Conservation (phyloP, 2,888 invertebrate genomes). For the Epiblema foenella region DNA sequence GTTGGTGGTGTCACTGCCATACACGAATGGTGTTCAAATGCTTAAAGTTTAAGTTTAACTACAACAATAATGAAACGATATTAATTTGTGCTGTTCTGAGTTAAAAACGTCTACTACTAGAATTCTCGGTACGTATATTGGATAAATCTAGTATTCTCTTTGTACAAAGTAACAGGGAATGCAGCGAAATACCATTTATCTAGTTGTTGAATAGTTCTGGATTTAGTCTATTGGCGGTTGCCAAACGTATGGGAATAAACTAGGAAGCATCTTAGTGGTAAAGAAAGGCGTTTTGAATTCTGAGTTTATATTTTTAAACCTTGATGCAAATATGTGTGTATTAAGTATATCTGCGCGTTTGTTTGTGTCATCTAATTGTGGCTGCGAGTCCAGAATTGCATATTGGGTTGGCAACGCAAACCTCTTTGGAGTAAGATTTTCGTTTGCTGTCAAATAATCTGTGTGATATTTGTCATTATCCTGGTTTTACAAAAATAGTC, state of each 20-base stretch:
- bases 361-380: too few species aligned
- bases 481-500: too few species aligned
- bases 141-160: constrained; percentile 12
- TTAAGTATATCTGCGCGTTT: too few species aligned
- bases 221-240: constrained; percentile 55
- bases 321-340: too few species aligned
- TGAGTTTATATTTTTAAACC: not conserved
- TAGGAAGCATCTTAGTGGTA: constrained; percentile 23
- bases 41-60: too few species aligned
- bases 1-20: too few species aligned
- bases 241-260: constrained; percentile 54
- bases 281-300: constrained; percentile 9
- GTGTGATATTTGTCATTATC: too few species aligned
- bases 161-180: constrained; percentile 24
- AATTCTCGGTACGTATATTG: not conserved
- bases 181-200: constrained; percentile 56
- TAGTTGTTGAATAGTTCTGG: constrained; percentile 56
- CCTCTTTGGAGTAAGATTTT: too few species aligned
- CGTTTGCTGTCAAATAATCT: too few species aligned
- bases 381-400: not conserved
- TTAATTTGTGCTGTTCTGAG: not conserved
- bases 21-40: too few species aligned
- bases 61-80: not conserved
- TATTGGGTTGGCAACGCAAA: not conserved
- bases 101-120: not conserved